Evolutionary conservation across 2,888 invertebrate genomes (phyloP), one percentile per base, ranked within the genome.

Genomic region (Andrena chrysosceles): DNA sequence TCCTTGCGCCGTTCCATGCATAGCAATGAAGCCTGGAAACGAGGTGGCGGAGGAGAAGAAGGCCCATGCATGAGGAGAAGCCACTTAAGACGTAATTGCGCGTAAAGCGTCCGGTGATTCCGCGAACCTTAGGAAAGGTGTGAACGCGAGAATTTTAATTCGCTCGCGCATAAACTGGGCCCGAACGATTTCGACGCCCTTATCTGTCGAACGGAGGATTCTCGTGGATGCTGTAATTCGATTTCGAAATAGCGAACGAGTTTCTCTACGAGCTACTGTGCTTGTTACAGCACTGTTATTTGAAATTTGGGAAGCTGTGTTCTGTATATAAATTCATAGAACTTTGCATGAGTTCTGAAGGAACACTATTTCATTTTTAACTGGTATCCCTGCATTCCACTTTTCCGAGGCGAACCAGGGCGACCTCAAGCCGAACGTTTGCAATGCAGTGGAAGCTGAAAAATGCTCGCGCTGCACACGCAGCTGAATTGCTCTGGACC

Each of bases 1-100:
- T 84, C 64, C 85, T 82, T 81, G 80, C 80, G 67, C 76, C 87
- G 88, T 85, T 88, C 85, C 89, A 88, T 91, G 91, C 89, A 91
- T 91, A 91, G 85, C 89, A 92, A 91, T 91, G 89, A 91, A 81
- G 42, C 76, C 10, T n/a, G 64, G 56, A 49, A 66, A 70, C 33
- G 68, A 31, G 71, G 16, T 60, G 56, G 26, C 56, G 48, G 2
- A 6, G 70, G 71, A 66, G 71, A 62, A 73, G 64, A 48, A 29
- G 35, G 56, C 8, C 52, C 62, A 29, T 56, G 60, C 69, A 54
- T 63, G 64, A 69, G 74, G 76, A 66, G 76, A 73, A 73, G 60
- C 72, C 80, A 81, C 86, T 87, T 84, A 84, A 81, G 78, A 71
- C 66, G 81, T 87, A 85, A 89, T 89, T 89, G 85, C 85, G 71